Percentiles rank a stretch among this genome's conserved stretches.
These are phyloP conservation scores for Microplitis deprimator DNA, from an alignment of 2,888 invertebrate species.

Conservation along the genomic window DNA sequence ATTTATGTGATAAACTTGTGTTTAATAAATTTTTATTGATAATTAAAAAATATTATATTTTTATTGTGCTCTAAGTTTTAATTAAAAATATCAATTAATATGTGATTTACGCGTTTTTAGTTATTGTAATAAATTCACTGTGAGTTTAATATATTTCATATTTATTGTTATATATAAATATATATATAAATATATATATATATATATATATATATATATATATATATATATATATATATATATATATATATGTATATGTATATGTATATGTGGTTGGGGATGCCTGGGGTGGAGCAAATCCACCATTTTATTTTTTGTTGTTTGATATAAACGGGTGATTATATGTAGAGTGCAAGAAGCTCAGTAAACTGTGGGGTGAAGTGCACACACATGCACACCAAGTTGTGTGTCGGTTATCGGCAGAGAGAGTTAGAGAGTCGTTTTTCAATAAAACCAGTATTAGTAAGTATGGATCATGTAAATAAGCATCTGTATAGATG, in stretches of 20 bases:
- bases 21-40: slow-evolving; percentile 1
- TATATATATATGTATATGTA: not conserved
- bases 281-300: slow-evolving; percentile 35
- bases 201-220: too few species aligned
- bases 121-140: not conserved
- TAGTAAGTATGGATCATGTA: not conserved
- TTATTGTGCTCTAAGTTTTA: not conserved
- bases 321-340: slow-evolving; percentile 44
- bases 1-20: not conserved
- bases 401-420: slow-evolving; percentile 8
- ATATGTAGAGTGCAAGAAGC: slow-evolving; percentile 35
- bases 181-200: too few species aligned
- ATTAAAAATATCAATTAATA: slow-evolving; percentile 1
- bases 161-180: too few species aligned
- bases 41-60: not conserved
- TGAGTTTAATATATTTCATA: too few species aligned
- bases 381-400: slow-evolving; percentile 36
- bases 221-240: too few species aligned
- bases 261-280: slow-evolving; percentile 25
- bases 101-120: not conserved
- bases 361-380: slow-evolving; percentile 41
- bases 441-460: not conserved
- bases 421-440: not conserved
- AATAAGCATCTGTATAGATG: not conserved
- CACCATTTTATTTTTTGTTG: slow-evolving; percentile 53